Base-by-base conservation (phyloP, 2,888 invertebrate genomes). In the Laspeyria flexula region DNA sequence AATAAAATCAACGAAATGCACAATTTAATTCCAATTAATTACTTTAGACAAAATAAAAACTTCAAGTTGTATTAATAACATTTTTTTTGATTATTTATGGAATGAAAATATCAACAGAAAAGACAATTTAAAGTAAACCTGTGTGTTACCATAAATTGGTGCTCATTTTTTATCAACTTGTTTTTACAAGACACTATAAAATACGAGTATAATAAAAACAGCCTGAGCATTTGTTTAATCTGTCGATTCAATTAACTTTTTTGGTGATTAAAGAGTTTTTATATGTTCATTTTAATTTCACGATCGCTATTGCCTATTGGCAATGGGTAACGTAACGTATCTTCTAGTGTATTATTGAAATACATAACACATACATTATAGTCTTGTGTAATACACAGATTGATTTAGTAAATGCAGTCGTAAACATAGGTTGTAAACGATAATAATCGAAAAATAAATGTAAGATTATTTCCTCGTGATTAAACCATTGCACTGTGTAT, bases 181-280 rank as follows among this genome's bases (percentile, higher is more conserved):
- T 41, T 63, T 65, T 60, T 66, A 46, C 52, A 11, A 34, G 30
- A 38, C 16, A 16, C 23, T 33, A 65, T 53, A 59, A 65, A 59
- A 60, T 60, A 25, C 25, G 42, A 33, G 30, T 35, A n/a, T n/a
- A 48, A 60, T 57, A 60, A 51, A 64, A n/a, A n/a, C n/a, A n/a
- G n/a, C n/a, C n/a, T n/a, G n/a, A n/a, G n/a, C 60, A 60, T 55
- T 55, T 45, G 44, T 53, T 51, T 51, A 53, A 60, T 66, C 45
- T 52, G 45, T 51, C 31, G 37, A 52, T 55, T 54, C 27, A 12
- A 35, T 58, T 49, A 41, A 18, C 35, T 48, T 64, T 55, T 60
- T 58, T 27, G 15, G n/a, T 25, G 29, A 37, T 34, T 25, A 45
- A 34, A 42, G 37, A 31, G 42, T 37, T 44, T 53, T 30, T 42